Percentiles rank a stretch among this genome's conserved stretches.
Conservation (phyloP, 2,797 vertebrate species). For the Artibeus jamaicensis region DNA sequence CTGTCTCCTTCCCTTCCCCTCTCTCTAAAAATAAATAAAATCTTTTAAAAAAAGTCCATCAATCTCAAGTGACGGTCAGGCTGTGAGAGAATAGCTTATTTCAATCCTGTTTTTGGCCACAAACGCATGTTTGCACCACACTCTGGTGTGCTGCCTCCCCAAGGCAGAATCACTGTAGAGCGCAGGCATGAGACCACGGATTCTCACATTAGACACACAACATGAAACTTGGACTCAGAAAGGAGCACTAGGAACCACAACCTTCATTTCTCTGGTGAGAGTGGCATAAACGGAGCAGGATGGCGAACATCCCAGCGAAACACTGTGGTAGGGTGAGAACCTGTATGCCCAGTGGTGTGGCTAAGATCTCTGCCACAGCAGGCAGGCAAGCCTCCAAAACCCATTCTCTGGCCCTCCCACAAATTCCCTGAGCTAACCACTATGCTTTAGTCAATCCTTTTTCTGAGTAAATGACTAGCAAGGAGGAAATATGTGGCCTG, state of each 20-base stretch:
- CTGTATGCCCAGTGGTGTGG: neutral
- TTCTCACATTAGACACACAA: constrained; percentile 30
- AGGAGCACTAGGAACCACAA: neutral
- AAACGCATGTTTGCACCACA: neutral
- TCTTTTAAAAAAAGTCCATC: neutral
- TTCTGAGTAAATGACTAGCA: neutral
- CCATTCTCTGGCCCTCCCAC: neutral
- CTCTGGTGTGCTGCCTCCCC: neutral
- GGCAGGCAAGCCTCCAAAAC: neutral
- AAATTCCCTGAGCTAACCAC: neutral
- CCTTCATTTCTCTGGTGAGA: neutral
- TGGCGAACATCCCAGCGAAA: neutral
- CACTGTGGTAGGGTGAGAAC: neutral
- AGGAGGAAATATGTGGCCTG: neutral
- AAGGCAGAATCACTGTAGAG: neutral
- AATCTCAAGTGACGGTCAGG: neutral
- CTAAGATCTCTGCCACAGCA: neutral
- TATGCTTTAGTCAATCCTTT: neutral
- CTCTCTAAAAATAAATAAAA: too few relatives aligned
- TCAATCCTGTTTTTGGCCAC: neutral
- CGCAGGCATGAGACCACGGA: neutral
- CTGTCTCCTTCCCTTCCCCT: too few relatives aligned
- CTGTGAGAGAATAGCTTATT: neutral
- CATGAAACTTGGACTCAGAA: neutral
- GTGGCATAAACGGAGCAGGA: neutral